A percentile compares a stretch with the other conserved stretches of the same genome.
Conservation (phyloP, 2,113 vertebrate genomes). For the Dromiciops gliroides region DNA sequence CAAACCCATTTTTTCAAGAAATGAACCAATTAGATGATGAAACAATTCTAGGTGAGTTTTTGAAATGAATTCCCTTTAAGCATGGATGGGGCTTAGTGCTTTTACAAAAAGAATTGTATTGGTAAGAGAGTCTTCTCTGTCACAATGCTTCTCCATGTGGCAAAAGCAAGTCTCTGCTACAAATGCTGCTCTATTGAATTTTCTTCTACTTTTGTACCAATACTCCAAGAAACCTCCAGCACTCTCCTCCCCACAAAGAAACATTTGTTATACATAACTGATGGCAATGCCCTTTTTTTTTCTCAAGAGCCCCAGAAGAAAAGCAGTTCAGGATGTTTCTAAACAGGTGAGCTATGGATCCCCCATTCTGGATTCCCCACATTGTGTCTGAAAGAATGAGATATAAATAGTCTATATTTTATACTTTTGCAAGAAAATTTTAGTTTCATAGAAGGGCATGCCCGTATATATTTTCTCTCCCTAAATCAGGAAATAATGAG, state of each 20-base stretch:
- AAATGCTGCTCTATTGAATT: background rate
- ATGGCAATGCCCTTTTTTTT: constrained; percentile 57
- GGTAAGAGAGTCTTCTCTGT: background rate
- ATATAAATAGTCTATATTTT: constrained; percentile 99
- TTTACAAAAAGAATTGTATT: background rate
- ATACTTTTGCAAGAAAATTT: background rate
- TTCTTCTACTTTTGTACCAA: background rate
- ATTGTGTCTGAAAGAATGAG: constrained; percentile 98
- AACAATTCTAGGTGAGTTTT: background rate
- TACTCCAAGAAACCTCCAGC: background rate
- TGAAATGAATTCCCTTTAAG: background rate
- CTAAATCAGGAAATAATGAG: background rate
- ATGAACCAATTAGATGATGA: background rate
- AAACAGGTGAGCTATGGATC: constrained; percentile 99
- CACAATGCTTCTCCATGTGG: background rate
- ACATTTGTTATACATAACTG: constrained; percentile 50
- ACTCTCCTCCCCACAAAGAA: constrained; percentile 37
- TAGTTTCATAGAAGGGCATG: background rate
- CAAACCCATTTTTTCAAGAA: background rate
- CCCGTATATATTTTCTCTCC: background rate
- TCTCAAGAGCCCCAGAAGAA: background rate
- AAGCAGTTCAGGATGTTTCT: constrained; percentile 88
- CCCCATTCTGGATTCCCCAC: constrained; percentile 97
- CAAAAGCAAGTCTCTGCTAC: background rate
- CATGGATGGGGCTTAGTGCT: background rate